Base-by-base conservation (phyloP, 2,113 vertebrate species). In the Bothrops jararaca region DNA sequence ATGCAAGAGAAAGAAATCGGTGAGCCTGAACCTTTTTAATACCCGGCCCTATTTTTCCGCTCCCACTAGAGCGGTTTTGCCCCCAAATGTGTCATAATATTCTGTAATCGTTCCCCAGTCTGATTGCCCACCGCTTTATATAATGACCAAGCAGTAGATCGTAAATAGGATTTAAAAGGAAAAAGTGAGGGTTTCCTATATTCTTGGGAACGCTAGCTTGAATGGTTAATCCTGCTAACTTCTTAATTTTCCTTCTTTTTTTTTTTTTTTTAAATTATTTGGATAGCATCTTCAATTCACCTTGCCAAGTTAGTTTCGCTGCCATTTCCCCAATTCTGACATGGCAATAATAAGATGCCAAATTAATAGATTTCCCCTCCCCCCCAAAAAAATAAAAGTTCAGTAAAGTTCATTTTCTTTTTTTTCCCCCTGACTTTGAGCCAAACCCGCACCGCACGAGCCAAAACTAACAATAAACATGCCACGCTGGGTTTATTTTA, bases 401-500 rank as follows among this genome's bases (percentile, higher is more conserved):
- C 69, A 0, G 4, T 29, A 91, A 74, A 91, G 93, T 85, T 91
- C 53, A 26, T 88, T 89, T 93, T 89, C 91, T 94, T 94, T 92
- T 69, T 57, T 91, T 89, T 2, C 22, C 5, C 15, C 69, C 45
- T 24, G 50, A 86, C 60, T 85, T 93, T 90, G 0, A 95, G 94
- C 95, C 94, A 94, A 93, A 85, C 52, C 48, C 87, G 23, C 13
- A 7, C 0, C 0, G 13, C 45, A 29, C n/a, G 88, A 93, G 95
- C 96, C 96, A 96, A 96, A 94, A 54, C 94, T 94, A 96, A 96
- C 95, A 96, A 92, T 95, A 94, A 96, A 94, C 95, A 95, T 89
- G 94, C 92, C 89, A 90, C 0, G 0, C 69, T 1, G 88, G 57
- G 94, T 96, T 96, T 95, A 95, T 96, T 95, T 96, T 92, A 93